phyloP scores from a whole-genome alignment of 2,113 vertebrate genomes.

The Engystomops pustulosus region DNA sequence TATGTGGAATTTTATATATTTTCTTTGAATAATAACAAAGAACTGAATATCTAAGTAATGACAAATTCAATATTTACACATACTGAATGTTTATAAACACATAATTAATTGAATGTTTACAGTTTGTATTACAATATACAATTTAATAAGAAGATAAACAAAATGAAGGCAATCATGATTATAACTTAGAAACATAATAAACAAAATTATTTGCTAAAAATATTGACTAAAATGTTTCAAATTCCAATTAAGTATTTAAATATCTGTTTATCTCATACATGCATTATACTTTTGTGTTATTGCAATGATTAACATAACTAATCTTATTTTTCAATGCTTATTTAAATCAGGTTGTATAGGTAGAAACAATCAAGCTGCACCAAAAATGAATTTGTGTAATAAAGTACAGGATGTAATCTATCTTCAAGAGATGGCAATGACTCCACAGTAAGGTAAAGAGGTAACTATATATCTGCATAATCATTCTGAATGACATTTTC shows the following conservation, averaged over 20 bases:
- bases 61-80: not conserved
- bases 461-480: too few species aligned
- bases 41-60: not conserved
- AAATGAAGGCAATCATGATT: not conserved
- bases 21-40: not conserved
- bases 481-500: too few species aligned
- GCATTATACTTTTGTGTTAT: not conserved
- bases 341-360: too few species aligned
- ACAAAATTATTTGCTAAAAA: constrained; percentile 27
- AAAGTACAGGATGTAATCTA: too few species aligned
- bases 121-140: not conserved
- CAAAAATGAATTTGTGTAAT: too few species aligned
- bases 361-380: too few species aligned
- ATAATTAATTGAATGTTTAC: constrained; percentile 10
- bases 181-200: not conserved
- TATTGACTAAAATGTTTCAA: constrained; percentile 22
- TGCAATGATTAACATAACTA: not conserved
- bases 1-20: too few species aligned
- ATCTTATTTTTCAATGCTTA: too few species aligned
- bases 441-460: too few species aligned
- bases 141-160: constrained; percentile 8
- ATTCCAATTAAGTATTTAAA: not conserved
- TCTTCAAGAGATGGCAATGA: too few species aligned
- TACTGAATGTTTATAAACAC: not conserved
- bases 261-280: not conserved